Evolutionary conservation across 2,797 vertebrate genomes (phyloP).

Genomic region (Antrozous pallidus): DNA sequence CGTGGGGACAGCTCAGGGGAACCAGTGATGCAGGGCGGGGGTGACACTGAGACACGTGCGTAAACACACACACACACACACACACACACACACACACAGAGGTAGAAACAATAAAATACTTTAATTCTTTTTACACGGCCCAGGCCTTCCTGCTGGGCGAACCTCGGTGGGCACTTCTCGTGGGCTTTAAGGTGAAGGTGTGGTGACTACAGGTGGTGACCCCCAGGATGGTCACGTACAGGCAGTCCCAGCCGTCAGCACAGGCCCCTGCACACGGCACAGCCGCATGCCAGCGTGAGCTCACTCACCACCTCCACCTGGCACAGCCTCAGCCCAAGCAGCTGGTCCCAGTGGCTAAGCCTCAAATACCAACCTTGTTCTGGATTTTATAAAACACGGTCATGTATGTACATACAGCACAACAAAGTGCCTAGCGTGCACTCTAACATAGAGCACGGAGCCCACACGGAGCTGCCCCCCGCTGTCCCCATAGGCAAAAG

Average conservation of each 20-base stretch:
- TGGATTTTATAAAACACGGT: constrained; percentile 63
- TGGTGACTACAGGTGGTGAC: too few relatives aligned
- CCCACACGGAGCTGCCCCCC: constrained; percentile 83
- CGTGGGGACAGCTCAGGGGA: too few relatives aligned
- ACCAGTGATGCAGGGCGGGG: too few relatives aligned
- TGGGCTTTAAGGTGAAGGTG: not conserved
- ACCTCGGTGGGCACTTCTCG: not conserved
- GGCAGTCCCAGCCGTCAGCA: not conserved
- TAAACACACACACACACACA: not conserved
- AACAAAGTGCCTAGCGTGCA: constrained; percentile 91
- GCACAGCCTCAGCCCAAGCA: constrained; percentile 53
- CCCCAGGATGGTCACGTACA: not conserved
- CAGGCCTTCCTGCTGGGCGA: not conserved
- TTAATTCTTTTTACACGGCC: constrained; percentile 62
- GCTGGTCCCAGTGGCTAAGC: constrained; percentile 59
- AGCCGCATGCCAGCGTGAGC: too few relatives aligned
- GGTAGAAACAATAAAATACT: constrained; percentile 58
- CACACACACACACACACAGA: not conserved
- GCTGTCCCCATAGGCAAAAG: constrained; percentile 78
- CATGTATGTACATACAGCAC: constrained; percentile 85
- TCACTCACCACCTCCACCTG: too few relatives aligned
- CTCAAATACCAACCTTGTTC: constrained; percentile 59
- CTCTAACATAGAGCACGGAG: constrained; percentile 99
- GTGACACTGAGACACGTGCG: not conserved
- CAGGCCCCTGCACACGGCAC: too few relatives aligned